Conservation (phyloP, 2,797 vertebrate genomes). For the Pangasius larnaudii region DNA sequence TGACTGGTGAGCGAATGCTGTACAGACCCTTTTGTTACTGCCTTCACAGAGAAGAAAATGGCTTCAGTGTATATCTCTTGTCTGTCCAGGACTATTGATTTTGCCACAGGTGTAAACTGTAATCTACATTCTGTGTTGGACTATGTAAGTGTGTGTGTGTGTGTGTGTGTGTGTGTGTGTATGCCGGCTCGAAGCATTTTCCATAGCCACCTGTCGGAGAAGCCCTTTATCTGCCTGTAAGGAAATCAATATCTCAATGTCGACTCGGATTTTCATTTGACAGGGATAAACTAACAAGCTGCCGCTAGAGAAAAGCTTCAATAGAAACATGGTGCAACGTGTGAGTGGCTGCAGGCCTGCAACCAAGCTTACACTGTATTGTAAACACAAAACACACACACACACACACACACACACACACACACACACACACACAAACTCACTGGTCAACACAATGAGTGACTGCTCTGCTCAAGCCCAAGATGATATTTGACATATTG, state of each 20-base stretch:
- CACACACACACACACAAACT: background rate
- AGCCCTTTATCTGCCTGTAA: conserved; percentile 61
- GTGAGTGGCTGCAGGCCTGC: conserved; percentile 15
- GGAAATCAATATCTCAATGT: conserved; percentile 69
- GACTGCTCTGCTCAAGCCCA: background rate
- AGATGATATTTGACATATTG: background rate
- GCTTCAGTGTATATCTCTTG: conserved; percentile 23
- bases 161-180: conserved; percentile 8
- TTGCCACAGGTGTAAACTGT: conserved; percentile 56
- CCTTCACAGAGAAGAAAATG: conserved; percentile 35
- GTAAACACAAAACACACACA: background rate
- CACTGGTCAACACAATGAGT: background rate
- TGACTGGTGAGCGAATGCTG: conserved; percentile 8
- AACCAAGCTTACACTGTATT: background rate
- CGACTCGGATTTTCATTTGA: conserved; percentile 64
- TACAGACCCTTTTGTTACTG: conserved; percentile 18
- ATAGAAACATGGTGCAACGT: conserved; percentile 14
- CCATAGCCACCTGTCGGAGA: conserved; percentile 46
- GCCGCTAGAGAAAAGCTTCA: conserved; percentile 36
- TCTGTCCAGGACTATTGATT: conserved; percentile 46
- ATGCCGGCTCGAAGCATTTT: conserved; percentile 30
- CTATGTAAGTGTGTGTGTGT: conserved; percentile 10
- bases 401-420: background rate
- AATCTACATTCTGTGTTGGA: conserved; percentile 44
- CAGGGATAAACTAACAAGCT: conserved; percentile 56